These are phyloP conservation scores for Pangasius macronema DNA, from an alignment of 2,797 vertebrate genomes.

Conservation along the genomic window DNA sequence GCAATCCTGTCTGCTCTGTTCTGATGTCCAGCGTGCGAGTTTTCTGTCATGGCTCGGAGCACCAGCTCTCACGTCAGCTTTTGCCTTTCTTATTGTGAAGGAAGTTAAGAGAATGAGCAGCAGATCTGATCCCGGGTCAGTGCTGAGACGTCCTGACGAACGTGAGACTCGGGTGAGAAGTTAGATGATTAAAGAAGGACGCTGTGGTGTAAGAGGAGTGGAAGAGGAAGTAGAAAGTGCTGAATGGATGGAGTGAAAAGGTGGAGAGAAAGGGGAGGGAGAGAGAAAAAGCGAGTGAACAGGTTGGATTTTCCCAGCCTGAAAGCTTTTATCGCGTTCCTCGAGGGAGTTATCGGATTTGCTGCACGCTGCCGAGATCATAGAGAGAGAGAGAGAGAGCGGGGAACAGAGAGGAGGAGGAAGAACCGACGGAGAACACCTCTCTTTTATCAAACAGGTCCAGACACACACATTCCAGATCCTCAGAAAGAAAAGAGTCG, in stretches of 20 bases:
- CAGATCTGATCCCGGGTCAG: background rate
- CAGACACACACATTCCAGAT: background rate
- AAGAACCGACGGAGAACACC: background rate
- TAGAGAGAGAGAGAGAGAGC: background rate
- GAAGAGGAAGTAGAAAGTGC: conserved; percentile 3
- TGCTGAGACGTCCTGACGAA: background rate
- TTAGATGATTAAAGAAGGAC: background rate
- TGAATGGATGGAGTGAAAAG: conserved; percentile 20
- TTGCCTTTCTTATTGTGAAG: background rate
- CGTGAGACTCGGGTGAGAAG: background rate
- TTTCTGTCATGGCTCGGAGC: background rate
- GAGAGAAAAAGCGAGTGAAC: background rate
- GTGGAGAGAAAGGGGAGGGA: background rate
- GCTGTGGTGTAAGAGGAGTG: background rate
- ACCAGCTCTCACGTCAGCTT: background rate
- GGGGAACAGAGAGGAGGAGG: background rate
- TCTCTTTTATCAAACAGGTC: conserved; percentile 7
- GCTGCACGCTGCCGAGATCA: conserved; percentile 1
- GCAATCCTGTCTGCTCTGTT: background rate
- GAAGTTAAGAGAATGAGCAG: background rate
- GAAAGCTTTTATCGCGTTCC: conserved; percentile 30
- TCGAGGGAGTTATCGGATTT: conserved; percentile 30
- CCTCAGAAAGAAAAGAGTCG: background rate
- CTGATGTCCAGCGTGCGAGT: background rate
- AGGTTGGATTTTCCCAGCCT: conserved; percentile 30